A percentile compares a stretch with the other conserved stretches of the same genome.
These are phyloP conservation scores for Aulostomus chinensis DNA, from an alignment of 2,797 vertebrate genomes.

Conservation along the genomic window DNA sequence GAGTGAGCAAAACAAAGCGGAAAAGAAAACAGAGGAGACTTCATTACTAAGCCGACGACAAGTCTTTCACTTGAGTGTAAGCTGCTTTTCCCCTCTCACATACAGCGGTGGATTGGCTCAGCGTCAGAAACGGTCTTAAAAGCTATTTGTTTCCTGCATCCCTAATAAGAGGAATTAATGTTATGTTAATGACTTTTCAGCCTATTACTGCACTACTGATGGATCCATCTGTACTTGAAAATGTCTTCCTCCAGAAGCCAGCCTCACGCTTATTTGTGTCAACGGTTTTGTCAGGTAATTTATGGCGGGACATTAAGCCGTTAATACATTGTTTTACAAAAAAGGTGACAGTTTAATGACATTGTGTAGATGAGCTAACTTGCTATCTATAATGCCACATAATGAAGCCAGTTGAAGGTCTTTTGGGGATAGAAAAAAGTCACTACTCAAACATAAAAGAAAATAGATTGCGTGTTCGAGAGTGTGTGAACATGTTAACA, in stretches of 20 bases:
- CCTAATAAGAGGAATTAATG: slow-evolving; percentile 77
- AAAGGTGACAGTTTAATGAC: slow-evolving; percentile 74
- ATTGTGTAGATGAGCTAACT: slow-evolving; percentile 75
- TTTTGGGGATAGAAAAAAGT: slow-evolving; percentile 39
- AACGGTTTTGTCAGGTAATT: slow-evolving; percentile 82
- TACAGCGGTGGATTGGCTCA: slow-evolving; percentile 47
- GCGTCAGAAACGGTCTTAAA: slow-evolving; percentile 52
- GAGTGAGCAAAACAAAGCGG: slow-evolving; percentile 19
- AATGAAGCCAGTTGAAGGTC: slow-evolving; percentile 55
- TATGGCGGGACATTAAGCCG: slow-evolving; percentile 76
- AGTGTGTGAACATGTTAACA: background rate
- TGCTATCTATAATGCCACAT: slow-evolving; percentile 71
- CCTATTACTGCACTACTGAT: slow-evolving; percentile 64
- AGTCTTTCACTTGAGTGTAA: slow-evolving; percentile 40
- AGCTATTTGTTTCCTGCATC: slow-evolving; percentile 75
- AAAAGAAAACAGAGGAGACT: slow-evolving; percentile 9
- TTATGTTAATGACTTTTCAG: slow-evolving; percentile 74
- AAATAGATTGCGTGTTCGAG: slow-evolving; percentile 20
- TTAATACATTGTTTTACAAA: slow-evolving; percentile 72
- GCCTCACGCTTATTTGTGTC: slow-evolving; percentile 65
- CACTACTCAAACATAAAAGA: slow-evolving; percentile 42
- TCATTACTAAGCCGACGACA: slow-evolving; percentile 31
- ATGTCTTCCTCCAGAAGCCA: slow-evolving; percentile 64
- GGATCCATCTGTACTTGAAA: slow-evolving; percentile 73
- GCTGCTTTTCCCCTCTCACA: slow-evolving; percentile 43